Evolutionary conservation across 2,888 invertebrate species (phyloP), one percentile per base, ranked within the genome.

Genomic region (Cerceris ruficornis): DNA sequence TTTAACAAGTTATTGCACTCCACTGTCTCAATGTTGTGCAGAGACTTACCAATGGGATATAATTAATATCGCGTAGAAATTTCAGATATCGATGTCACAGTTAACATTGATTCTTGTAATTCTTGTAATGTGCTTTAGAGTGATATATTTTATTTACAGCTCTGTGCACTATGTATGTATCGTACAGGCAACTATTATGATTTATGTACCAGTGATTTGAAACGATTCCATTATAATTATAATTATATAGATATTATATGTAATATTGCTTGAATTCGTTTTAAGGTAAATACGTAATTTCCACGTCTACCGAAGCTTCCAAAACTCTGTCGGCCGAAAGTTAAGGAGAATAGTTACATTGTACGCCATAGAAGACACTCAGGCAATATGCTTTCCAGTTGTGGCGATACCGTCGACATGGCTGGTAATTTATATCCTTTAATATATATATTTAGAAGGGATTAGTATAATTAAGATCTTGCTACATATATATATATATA

Each of bases 301-400:
- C 55, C 43, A 8, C 60, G 46, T 15, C 17, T 8, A 41, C 49
- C 17, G 15, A 77, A 49, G 50, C 28, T 66, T 74, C 39, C 65
- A 62, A 49, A 46, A 17, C n/a, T 54, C 55, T 41, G 55, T 28
- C 15, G 15, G 69, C 0, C 58, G 58, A 9, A 52, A 73, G 17
- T 68, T 61, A 65, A 50, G 46, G 46, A 41, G n/a, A 68, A 55
- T 43, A 60, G 9, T 39, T 54, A 6, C 54, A 55, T 13, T 11
- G 17, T 49, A 28, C 17, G n/a, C 15, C 7, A 41, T 66, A 73
- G 17, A 11, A 49, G 52, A 74, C 39, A 50, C 39, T 55, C 39
- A 11, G 41, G 17, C 80, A 88, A 86, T 65, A 92, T 92, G 91
- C 91, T 88, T 81, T 91, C 91, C 61, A 87, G 86, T 67, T 89